These are phyloP conservation scores for Ifrita kowaldi DNA, from an alignment of 2,113 vertebrate genomes.

Conservation along the genomic window DNA sequence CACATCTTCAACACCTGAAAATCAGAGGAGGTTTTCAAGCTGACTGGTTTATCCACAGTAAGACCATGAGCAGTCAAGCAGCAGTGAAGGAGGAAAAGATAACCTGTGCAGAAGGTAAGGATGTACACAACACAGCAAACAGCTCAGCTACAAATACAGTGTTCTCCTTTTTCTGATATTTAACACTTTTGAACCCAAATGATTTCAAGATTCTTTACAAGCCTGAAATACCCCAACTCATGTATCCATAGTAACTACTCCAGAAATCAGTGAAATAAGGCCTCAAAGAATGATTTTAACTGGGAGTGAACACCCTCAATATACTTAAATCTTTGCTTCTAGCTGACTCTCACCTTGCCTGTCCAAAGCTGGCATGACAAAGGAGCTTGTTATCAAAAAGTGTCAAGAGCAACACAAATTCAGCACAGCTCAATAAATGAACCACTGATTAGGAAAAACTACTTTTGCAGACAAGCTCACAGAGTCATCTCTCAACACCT, in stretches of 20 bases:
- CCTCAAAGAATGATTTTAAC: neutral
- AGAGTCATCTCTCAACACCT: neutral
- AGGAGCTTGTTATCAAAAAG: neutral
- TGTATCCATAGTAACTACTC: neutral
- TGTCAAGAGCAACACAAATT: neutral
- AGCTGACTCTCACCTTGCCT: neutral
- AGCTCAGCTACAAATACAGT: fast-evolving
- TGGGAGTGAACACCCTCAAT: neutral
- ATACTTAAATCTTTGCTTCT: neutral
- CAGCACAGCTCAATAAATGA: neutral
- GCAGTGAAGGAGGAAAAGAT: neutral
- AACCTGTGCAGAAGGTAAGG: neutral
- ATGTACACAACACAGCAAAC: neutral
- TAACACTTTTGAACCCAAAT: neutral
- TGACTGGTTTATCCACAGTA: neutral
- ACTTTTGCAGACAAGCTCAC: neutral
- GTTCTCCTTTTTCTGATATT: neutral
- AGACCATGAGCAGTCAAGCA: neutral
- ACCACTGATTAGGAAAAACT: neutral
- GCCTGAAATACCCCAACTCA: neutral
- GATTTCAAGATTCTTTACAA: neutral
- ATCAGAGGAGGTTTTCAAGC: neutral
- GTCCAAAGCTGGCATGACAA: neutral
- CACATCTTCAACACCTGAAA: constrained; percentile 84
- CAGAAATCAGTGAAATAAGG: neutral